Conservation (phyloP, 2,113 vertebrate species). For the Panurus biarmicus region DNA sequence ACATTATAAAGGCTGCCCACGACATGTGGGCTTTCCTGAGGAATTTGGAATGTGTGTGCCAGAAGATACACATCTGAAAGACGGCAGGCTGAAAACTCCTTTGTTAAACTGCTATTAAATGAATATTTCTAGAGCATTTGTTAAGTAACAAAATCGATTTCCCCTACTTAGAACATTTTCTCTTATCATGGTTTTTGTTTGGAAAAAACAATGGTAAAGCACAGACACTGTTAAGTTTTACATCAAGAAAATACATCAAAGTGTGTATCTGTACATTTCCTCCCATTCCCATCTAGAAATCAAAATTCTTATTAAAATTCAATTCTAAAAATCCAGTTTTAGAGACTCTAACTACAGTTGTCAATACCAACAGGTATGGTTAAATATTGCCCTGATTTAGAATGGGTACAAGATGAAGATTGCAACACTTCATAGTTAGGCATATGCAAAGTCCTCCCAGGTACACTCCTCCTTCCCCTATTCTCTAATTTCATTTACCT, state of each 20-base stretch:
- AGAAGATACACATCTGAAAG: not conserved
- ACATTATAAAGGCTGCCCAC: not conserved
- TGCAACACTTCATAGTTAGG: not conserved
- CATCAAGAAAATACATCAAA: not conserved
- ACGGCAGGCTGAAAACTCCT: not conserved
- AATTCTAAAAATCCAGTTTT: not conserved
- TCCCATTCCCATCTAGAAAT: not conserved
- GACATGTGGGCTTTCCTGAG: not conserved
- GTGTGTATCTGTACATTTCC: not conserved
- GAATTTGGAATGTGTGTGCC: not conserved
- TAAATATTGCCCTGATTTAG: not conserved
- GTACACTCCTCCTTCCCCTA: not conserved
- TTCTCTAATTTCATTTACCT: constrained; percentile 69
- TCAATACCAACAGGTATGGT: not conserved
- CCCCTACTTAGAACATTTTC: not conserved
- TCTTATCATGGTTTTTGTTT: not conserved
- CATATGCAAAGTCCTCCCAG: not conserved
- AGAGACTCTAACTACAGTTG: not conserved
- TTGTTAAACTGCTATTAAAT: not conserved
- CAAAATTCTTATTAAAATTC: not conserved
- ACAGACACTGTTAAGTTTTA: not conserved
- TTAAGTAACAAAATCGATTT: not conserved
- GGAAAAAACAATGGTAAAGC: not conserved
- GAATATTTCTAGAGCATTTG: not conserved
- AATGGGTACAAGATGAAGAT: not conserved